phyloP scores from a whole-genome alignment of 1,140 invertebrate genomes.

The Berghia stephanieae region DNA sequence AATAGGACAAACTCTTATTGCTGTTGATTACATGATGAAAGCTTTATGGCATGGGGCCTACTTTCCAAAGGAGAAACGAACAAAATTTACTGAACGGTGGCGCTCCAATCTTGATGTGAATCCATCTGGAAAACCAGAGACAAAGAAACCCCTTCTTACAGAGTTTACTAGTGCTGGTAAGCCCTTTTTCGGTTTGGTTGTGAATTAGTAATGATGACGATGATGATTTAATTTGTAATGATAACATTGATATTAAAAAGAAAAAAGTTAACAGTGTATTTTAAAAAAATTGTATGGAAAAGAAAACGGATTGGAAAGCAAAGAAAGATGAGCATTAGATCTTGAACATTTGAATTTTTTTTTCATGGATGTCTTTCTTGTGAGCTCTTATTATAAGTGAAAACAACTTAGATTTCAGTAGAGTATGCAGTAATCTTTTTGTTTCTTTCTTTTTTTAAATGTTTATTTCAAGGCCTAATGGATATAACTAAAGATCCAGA shows the following conservation, averaged over 20 bases:
- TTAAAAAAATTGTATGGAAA: no score
- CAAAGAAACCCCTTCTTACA: conserved; percentile 60
- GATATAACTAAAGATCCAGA: conserved; percentile 64
- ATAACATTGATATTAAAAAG: no score
- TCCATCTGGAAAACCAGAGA: conserved; percentile 58
- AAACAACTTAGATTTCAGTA: background rate
- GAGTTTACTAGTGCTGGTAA: conserved; percentile 64
- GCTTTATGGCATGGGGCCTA: conserved; percentile 66
- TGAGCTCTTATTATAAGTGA: background rate
- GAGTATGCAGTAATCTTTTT: background rate
- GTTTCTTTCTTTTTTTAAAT: background rate
- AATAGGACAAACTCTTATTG: conserved; percentile 62
- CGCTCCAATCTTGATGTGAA: conserved; percentile 61
- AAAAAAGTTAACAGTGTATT: no score
- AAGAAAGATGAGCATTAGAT: no score
- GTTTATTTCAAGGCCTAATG: conserved; percentile 49
- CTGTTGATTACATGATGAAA: conserved; percentile 67
- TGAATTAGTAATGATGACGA: no score
- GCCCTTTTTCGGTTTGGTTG: no score
- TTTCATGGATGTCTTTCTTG: background rate
- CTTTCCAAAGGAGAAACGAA: conserved; percentile 65
- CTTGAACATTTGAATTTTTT: background rate
- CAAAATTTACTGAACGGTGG: conserved; percentile 67
- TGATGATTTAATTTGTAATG: no score
- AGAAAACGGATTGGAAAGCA: no score